Evolutionary conservation across 2,888 invertebrate species (phyloP), one percentile per base, ranked within the genome.

Genomic region (Hanleya hanleyi): DNA sequence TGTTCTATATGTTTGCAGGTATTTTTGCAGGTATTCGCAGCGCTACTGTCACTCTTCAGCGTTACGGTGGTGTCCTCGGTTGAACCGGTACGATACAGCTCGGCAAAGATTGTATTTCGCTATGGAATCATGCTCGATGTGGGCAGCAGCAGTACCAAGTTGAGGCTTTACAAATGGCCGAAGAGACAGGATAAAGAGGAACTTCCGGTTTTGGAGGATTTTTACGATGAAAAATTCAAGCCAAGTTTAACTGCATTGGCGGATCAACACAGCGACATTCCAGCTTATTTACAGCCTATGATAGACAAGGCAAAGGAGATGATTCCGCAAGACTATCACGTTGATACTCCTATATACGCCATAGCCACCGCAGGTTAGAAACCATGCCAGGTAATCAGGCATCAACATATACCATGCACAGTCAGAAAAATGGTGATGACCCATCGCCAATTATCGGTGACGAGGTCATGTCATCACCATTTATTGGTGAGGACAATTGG

Each of bases 61-160:
- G n/a, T n/a, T n/a, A n/a, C n/a, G n/a, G n/a, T n/a, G n/a, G n/a
- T n/a, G n/a, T n/a, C n/a, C n/a, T n/a, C n/a, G n/a, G 47, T 47
- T 47, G 47, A 22, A 2, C 22, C 47, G 7, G 47, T 47, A 22
- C n/a, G 22, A 47, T n/a, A 22, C n/a, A n/a, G 22, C 47, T 47
- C 47, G 47, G 47, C 15, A 4, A 9, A 64, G 6, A 26, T 37
- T 3, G 18, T 18, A 15, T 37, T 36, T 22, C 38, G 38, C n/a
- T 92, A 92, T 80, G 91, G 91, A 29, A 89, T 92, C 6, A 87
- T 92, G 50, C 84, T 92, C 65, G 92, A 92, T 81, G 92, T 92
- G 7, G 92, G 92, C 12, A 92, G 92, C 74, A 90, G 91, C 38
- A 92, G 92, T 38, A 91, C 91, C 64, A 88, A 92, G 57, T 82